A percentile compares a stretch with the other conserved stretches of the same genome.
phyloP scores from a whole-genome alignment of 2,888 invertebrate genomes.

The Cantharis rustica region DNA sequence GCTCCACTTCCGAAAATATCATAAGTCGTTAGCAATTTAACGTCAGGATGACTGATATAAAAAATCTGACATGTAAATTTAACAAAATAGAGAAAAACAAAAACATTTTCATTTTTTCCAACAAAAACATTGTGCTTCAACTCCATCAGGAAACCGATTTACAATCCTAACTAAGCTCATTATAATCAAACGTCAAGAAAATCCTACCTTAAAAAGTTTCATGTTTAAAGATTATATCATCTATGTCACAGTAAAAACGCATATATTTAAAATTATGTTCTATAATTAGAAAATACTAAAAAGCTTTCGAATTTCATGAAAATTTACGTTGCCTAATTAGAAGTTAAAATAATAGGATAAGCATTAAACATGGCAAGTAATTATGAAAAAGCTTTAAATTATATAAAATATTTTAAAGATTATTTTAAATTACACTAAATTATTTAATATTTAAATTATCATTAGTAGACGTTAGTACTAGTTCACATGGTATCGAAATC shows the following conservation, averaged over 20 bases:
- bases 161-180: slow-evolving; percentile 2
- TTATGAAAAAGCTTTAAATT: not conserved
- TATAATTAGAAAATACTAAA: not conserved
- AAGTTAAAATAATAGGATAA: not conserved
- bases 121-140: not conserved
- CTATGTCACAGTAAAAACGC: not conserved
- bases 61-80: not conserved
- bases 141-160: not conserved
- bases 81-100: not conserved
- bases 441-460: not conserved
- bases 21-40: not conserved
- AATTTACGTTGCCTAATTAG: not conserved
- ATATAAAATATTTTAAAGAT: not conserved
- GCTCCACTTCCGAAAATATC: not conserved
- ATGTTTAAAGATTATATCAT: slow-evolving; percentile 1
- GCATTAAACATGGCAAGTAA: not conserved
- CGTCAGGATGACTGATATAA: not conserved
- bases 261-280: not conserved
- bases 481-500: not conserved
- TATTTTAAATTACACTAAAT: not conserved
- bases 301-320: not conserved
- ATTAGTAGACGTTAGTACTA: not conserved
- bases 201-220: slow-evolving; percentile 1
- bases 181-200: slow-evolving; percentile 4
- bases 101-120: not conserved